These are phyloP conservation scores for Phocides pigmalion DNA, from an alignment of 1,140 invertebrate genomes.

Conservation along the genomic window DNA sequence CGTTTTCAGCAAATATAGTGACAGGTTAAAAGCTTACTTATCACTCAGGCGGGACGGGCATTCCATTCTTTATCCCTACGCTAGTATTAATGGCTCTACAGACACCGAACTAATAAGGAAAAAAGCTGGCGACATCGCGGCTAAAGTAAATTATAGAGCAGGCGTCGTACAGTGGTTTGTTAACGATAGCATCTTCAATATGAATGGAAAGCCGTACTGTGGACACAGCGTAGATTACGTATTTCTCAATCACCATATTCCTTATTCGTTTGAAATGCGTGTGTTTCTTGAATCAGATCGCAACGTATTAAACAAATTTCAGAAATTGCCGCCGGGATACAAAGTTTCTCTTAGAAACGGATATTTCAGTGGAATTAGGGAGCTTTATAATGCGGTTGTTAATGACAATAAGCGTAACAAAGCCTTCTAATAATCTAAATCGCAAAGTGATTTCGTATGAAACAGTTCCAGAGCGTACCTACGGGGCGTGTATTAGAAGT, in stretches of 20 bases:
- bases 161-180: conserved; percentile 56
- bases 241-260: conserved; percentile 44
- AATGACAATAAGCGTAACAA: conserved; percentile 51
- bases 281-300: conserved; percentile 59
- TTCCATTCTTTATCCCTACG: conserved; percentile 60
- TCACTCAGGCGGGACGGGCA: conserved; percentile 67
- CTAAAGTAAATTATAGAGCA: conserved; percentile 64
- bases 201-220: conserved; percentile 56
- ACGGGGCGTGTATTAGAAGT: conserved; percentile 33
- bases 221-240: conserved; percentile 74
- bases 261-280: conserved; percentile 63
- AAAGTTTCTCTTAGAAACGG: conserved; percentile 52
- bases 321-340: conserved; percentile 58
- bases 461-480: conserved; percentile 20
- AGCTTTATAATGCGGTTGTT: conserved; percentile 57
- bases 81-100: conserved; percentile 30
- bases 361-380: conserved; percentile 67
- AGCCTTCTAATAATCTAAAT: conserved; percentile 15
- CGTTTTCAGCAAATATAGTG: conserved; percentile 56
- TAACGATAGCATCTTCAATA: conserved; percentile 58
- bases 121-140: conserved; percentile 49
- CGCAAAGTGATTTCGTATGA: conserved; percentile 21
- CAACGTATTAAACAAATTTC: conserved; percentile 60
- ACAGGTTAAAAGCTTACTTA: conserved; percentile 58
- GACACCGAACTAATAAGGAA: conserved; percentile 37